Percentiles rank a stretch among this genome's conserved stretches.
phyloP scores from a whole-genome alignment of 2,888 invertebrate species.

The Synanthedon formicaeformis region DNA sequence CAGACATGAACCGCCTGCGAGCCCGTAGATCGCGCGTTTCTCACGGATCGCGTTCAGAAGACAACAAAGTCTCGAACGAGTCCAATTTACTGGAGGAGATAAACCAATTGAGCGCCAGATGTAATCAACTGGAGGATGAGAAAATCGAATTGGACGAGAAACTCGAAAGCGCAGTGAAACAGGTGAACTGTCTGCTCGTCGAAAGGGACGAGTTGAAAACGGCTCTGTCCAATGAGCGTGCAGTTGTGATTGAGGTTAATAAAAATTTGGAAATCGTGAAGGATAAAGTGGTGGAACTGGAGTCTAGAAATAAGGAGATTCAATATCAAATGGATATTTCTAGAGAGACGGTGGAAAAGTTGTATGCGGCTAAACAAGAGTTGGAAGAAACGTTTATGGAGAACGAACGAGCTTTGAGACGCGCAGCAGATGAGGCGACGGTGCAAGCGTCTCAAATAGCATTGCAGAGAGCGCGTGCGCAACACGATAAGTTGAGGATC shows the following conservation, averaged over 20 bases:
- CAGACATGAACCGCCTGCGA: slow-evolving; percentile 43
- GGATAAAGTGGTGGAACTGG: slow-evolving; percentile 25
- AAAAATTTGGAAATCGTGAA: slow-evolving; percentile 32
- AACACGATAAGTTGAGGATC: slow-evolving; percentile 76
- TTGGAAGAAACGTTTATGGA: slow-evolving; percentile 51
- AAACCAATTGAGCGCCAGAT: slow-evolving; percentile 43
- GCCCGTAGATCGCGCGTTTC: slow-evolving; percentile 54
- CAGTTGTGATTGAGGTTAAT: slow-evolving; percentile 28
- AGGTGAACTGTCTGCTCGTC: slow-evolving; percentile 33
- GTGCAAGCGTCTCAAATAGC: slow-evolving; percentile 81
- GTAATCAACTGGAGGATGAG: slow-evolving; percentile 38
- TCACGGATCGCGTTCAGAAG: slow-evolving; percentile 52
- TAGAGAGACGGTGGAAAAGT: slow-evolving; percentile 30
- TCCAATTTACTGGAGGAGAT: slow-evolving; percentile 68
- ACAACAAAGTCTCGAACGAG: slow-evolving; percentile 59
- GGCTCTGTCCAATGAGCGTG: slow-evolving; percentile 25
- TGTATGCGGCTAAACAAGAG: slow-evolving; percentile 49
- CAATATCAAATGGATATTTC: slow-evolving; percentile 39
- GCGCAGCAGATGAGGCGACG: slow-evolving; percentile 78
- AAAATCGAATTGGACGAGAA: slow-evolving; percentile 56
- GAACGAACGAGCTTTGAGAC: slow-evolving; percentile 70
- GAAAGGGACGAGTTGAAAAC: slow-evolving; percentile 40
- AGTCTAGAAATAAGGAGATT: slow-evolving; percentile 34
- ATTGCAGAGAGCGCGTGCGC: slow-evolving; percentile 78
- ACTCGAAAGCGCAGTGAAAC: slow-evolving; percentile 37